phyloP scores from a whole-genome alignment of 2,113 vertebrate species.

The Silurus glanis region DNA sequence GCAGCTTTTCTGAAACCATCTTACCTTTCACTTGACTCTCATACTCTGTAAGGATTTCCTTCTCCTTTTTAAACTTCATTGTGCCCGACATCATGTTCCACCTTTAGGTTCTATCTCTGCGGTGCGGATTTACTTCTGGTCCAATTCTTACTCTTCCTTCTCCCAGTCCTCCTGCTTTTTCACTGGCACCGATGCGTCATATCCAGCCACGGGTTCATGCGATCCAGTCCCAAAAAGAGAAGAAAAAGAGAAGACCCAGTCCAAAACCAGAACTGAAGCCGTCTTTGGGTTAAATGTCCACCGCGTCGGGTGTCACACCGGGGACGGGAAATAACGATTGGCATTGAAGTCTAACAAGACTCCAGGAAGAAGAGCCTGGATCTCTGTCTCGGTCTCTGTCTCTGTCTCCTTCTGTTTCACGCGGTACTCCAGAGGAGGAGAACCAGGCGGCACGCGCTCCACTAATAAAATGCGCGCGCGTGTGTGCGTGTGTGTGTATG shows the following conservation, averaged over 20 bases:
- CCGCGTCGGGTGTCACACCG: conserved; percentile 8
- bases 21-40: conserved; percentile 89
- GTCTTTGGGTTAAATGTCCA: background rate
- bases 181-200: conserved; percentile 51
- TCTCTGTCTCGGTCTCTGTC: background rate
- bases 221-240: conserved; percentile 8
- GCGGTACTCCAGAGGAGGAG: background rate
- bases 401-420: background rate
- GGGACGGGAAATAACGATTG: background rate
- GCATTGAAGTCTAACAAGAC: conserved; percentile 18
- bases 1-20: conserved; percentile 16
- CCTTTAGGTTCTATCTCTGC: conserved; percentile 19
- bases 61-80: conserved; percentile 84
- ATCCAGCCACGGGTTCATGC: conserved; percentile 41
- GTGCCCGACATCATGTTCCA: conserved; percentile 78
- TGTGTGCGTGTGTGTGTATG: background rate
- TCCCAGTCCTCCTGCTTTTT: conserved; percentile 31
- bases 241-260: background rate
- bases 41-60: conserved; percentile 87
- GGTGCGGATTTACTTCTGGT: conserved; percentile 29
- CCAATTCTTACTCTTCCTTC: conserved; percentile 25
- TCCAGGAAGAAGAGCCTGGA: background rate
- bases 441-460: conserved; percentile 21
- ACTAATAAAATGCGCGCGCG: conserved; percentile 9
- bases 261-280: no score